phyloP scores from a whole-genome alignment of 2,888 invertebrate species.

The Poecilus cupreus region DNA sequence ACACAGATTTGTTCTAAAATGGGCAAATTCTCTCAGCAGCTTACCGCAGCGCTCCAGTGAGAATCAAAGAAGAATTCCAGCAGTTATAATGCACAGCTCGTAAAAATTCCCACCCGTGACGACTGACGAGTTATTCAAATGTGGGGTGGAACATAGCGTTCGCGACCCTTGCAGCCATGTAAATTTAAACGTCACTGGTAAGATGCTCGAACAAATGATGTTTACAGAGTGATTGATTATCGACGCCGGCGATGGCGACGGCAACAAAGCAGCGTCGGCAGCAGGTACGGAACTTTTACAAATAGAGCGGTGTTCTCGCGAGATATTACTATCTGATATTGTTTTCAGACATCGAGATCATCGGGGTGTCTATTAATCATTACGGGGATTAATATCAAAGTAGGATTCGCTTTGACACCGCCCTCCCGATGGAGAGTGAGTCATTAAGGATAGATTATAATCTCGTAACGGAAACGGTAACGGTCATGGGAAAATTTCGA shows the following conservation, averaged over 20 bases:
- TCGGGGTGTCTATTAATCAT: slow-evolving; percentile 55
- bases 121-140: slow-evolving; percentile 5
- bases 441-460: slow-evolving; percentile 38
- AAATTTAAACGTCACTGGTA: slow-evolving; percentile 49
- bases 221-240: slow-evolving; percentile 58
- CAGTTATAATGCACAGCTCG: too few relatives aligned
- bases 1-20: too few relatives aligned
- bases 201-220: slow-evolving; percentile 51
- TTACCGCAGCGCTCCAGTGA: too few relatives aligned
- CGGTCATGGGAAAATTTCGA: not conserved
- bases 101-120: not conserved
- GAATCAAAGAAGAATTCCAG: too few relatives aligned
- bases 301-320: slow-evolving; percentile 35
- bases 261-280: slow-evolving; percentile 38
- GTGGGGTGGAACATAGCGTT: not conserved
- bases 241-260: slow-evolving; percentile 47
- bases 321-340: slow-evolving; percentile 54
- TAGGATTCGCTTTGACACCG: slow-evolving; percentile 32
- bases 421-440: not conserved
- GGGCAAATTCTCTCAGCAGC: too few relatives aligned
- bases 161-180: slow-evolving; percentile 16
- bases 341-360: slow-evolving; percentile 47
- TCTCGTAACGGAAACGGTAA: not conserved
- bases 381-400: slow-evolving; percentile 47
- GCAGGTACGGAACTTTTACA: slow-evolving; percentile 37